phyloP scores from a whole-genome alignment of 2,888 invertebrate species.

The Tromatobia lineatoria region DNA sequence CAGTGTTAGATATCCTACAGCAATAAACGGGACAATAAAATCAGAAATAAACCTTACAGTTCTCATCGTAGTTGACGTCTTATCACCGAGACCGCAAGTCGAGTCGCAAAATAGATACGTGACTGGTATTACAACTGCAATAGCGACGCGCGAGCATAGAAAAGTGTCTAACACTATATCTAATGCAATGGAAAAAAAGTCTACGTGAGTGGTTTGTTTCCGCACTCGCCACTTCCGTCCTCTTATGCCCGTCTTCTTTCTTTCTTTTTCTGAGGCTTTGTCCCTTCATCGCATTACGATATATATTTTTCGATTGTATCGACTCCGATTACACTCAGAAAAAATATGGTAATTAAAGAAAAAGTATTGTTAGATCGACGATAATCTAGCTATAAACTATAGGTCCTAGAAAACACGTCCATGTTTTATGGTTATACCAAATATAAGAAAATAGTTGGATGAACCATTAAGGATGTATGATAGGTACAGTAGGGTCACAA shows the following conservation, averaged over 20 bases:
- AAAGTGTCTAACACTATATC: neutral
- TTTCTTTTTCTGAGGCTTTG: neutral
- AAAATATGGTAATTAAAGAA: no score
- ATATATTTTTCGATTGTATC: neutral
- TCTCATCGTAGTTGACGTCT: constrained; percentile 49
- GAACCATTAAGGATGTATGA: no score
- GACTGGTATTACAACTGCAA: constrained; percentile 66
- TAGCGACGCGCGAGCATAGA: constrained; percentile 24
- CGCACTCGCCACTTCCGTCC: constrained; percentile 57
- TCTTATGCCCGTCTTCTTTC: neutral
- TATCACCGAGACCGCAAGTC: constrained; percentile 64
- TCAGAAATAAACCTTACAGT: constrained; percentile 62
- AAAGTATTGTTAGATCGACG: no score
- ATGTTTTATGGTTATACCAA: no score
- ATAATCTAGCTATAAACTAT: no score
- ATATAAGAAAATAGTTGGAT: no score
- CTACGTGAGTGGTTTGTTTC: constrained; percentile 46
- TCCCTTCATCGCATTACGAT: neutral
- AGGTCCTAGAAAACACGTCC: no score
- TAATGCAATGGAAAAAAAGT: constrained; percentile 41
- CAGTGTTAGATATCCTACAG: constrained; percentile 50
- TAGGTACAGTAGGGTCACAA: no score
- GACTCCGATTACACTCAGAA: neutral
- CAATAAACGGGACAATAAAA: constrained; percentile 66
- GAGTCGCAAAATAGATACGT: constrained; percentile 69